These are phyloP conservation scores for Lycorma delicatula DNA, from an alignment of 1,140 invertebrate species.

Conservation along the genomic window DNA sequence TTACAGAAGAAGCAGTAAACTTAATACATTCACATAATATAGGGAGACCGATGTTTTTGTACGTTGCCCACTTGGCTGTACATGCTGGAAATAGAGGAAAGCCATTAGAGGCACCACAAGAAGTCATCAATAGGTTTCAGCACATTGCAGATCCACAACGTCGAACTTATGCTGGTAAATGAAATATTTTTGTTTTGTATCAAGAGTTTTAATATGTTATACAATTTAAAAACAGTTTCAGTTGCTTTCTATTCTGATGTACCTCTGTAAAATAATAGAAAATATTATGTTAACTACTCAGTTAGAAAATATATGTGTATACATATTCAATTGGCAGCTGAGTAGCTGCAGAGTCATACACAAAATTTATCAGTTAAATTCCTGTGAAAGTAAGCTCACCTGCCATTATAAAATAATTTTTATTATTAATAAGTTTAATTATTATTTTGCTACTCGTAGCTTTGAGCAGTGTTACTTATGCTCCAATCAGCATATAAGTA, in stretches of 20 bases:
- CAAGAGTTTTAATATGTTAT: background rate
- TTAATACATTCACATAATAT: conserved; percentile 50
- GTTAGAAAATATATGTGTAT: too few species aligned
- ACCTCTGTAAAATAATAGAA: background rate
- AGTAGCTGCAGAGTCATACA: too few species aligned
- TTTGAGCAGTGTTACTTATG: too few species aligned
- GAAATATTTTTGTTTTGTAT: too few species aligned
- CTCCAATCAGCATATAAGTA: too few species aligned
- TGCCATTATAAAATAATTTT: too few species aligned
- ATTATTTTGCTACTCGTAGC: too few species aligned
- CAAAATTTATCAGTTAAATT: too few species aligned
- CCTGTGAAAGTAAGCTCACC: too few species aligned
- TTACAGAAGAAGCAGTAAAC: conserved; percentile 51
- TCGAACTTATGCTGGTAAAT: conserved; percentile 53
- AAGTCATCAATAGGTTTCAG: conserved; percentile 50
- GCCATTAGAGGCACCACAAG: conserved; percentile 49
- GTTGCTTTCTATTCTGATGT: background rate
- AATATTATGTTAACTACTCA: too few species aligned
- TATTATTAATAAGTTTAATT: too few species aligned
- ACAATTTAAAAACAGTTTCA: background rate
- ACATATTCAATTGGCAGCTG: too few species aligned
- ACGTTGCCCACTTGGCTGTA: conserved; percentile 56
- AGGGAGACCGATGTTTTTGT: conserved; percentile 51
- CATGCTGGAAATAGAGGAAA: conserved; percentile 52
- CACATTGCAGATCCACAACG: conserved; percentile 54